Conservation (phyloP, 2,113 vertebrate species). For the Platanista minor region DNA sequence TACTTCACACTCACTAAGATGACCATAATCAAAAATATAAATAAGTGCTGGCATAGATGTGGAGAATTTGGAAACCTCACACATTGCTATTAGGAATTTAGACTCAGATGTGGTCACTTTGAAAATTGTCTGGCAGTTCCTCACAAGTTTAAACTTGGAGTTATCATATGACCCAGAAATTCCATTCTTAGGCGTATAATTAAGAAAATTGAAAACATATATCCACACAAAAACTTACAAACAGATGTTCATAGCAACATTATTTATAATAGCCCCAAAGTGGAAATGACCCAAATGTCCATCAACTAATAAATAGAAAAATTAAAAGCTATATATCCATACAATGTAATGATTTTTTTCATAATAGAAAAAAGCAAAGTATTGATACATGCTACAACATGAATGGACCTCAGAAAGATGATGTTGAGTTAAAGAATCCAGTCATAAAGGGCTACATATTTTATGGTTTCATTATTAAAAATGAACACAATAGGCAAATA, state of each 20-base stretch:
- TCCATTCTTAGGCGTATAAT: not conserved
- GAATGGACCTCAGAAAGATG: not conserved
- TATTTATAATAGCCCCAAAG: not conserved
- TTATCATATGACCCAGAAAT: not conserved
- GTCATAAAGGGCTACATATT: not conserved
- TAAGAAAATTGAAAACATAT: not conserved
- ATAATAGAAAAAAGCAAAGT: not conserved
- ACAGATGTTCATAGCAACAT: not conserved
- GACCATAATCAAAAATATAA: not conserved
- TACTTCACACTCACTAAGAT: not conserved
- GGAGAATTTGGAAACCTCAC: not conserved
- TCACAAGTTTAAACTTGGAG: not conserved
- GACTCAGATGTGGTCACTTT: not conserved
- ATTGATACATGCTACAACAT: not conserved
- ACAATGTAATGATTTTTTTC: not conserved
- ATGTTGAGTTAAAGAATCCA: not conserved
- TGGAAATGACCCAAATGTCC: not conserved
- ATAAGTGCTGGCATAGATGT: not conserved
- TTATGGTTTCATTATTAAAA: not conserved
- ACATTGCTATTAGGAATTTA: not conserved
- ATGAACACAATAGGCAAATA: not conserved
- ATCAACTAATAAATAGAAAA: not conserved
- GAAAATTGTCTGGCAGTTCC: not conserved
- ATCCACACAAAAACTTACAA: not conserved
- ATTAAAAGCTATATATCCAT: not conserved